Evolutionary conservation across 1,140 invertebrate genomes (phyloP).

Genomic region (Anthonomus grandis): DNA sequence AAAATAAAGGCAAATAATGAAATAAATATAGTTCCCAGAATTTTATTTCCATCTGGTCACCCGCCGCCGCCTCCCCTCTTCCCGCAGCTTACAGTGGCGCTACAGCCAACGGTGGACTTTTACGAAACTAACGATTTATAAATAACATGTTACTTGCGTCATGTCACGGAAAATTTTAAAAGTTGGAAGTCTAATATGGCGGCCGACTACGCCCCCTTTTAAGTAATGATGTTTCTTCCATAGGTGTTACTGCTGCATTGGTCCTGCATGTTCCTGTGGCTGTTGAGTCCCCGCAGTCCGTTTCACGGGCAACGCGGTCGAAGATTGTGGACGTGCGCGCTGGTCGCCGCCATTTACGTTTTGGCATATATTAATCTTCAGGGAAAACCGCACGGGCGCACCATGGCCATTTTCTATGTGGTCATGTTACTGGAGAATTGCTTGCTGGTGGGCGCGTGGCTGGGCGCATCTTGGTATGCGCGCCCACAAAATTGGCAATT

Average conservation of each 20-base stretch:
- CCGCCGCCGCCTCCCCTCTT: no score
- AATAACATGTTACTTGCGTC: no score
- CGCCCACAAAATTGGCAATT: constrained; percentile 42
- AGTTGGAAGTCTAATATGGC: no score
- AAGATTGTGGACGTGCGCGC: constrained; percentile 61
- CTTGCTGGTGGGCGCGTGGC: constrained; percentile 67
- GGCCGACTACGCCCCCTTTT: no score
- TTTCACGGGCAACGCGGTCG: constrained; percentile 75
- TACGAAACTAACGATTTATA: no score
- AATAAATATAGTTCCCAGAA: no score
- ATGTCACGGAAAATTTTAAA: no score
- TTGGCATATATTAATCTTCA: constrained; percentile 90
- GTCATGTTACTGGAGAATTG: constrained; percentile 88
- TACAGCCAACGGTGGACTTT: no score
- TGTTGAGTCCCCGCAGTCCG: constrained; percentile 79
- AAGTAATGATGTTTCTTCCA: background rate
- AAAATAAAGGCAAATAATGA: no score
- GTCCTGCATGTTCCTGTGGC: constrained; percentile 65
- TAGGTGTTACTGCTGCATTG: constrained; percentile 61
- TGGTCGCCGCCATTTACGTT: constrained; percentile 83
- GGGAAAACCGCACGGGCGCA: constrained; percentile 52
- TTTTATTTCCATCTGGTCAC: no score
- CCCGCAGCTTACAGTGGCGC: no score
- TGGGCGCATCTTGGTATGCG: constrained; percentile 52
- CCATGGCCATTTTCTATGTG: constrained; percentile 76